Evolutionary conservation across 92 coral and sea anemone genomes (phyloP).

Genomic region (Hydrozoanthus gracilis): DNA sequence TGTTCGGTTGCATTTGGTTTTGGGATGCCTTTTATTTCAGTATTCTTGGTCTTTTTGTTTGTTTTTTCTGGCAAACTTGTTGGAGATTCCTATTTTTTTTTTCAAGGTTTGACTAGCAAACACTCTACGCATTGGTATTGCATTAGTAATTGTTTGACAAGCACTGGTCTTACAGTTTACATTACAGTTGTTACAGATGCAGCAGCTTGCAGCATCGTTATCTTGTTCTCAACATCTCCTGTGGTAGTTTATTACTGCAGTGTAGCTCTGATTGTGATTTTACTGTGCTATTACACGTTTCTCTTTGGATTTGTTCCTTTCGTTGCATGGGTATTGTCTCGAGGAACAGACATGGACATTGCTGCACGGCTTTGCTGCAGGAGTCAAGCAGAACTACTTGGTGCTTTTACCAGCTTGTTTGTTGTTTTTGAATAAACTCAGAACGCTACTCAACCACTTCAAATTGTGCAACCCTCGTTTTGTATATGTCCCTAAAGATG

Average conservation of each 20-base stretch:
- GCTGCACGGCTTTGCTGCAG: too few relatives aligned
- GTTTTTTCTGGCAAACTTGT: slow-evolving; percentile 11
- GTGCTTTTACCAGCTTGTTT: too few relatives aligned
- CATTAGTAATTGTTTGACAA: slow-evolving; percentile 1
- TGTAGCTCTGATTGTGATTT: neutral
- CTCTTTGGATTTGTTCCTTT: slow-evolving; percentile 4
- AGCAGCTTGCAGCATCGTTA: neutral
- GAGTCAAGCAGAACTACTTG: too few relatives aligned
- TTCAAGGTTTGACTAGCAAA: neutral
- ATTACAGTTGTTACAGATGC: neutral
- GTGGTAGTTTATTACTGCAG: neutral
- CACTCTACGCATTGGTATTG: neutral
- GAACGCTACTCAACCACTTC: too few relatives aligned
- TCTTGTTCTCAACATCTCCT: neutral
- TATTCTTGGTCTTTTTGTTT: neutral
- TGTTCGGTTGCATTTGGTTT: neutral
- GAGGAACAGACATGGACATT: too few relatives aligned
- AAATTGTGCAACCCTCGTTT: too few relatives aligned
- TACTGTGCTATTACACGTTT: neutral
- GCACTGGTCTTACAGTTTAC: slow-evolving; percentile 1
- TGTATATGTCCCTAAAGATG: too few relatives aligned
- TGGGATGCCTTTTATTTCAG: neutral
- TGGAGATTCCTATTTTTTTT: neutral
- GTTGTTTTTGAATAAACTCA: too few relatives aligned
- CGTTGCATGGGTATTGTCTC: neutral